Conservation (phyloP, 2,113 vertebrate species). For the Plectropomus leopardus region DNA sequence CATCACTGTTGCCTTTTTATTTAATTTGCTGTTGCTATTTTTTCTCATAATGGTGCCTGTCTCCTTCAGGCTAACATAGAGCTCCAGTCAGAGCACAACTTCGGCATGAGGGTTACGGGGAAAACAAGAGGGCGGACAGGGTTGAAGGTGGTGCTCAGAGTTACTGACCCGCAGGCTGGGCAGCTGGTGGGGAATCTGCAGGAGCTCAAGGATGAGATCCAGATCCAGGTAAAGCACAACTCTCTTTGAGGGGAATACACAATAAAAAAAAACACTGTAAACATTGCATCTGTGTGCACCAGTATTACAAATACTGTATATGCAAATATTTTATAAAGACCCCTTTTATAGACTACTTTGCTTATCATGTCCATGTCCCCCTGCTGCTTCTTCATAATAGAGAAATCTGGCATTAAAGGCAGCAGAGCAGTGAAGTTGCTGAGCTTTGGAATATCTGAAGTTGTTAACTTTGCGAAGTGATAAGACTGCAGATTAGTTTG, state of each 20-base stretch:
- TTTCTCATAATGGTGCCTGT: conserved; percentile 37
- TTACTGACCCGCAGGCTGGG: conserved; percentile 83
- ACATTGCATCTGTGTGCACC: not conserved
- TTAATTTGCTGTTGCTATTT: conserved; percentile 68
- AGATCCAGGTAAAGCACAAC: conserved; percentile 89
- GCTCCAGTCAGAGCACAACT: conserved; percentile 90
- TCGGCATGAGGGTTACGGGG: conserved; percentile 92
- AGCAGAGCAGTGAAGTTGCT: conserved; percentile 35
- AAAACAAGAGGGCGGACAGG: conserved; percentile 90
- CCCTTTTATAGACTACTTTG: conserved; percentile 1
- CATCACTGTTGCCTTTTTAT: conserved; percentile 52
- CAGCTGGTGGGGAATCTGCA: conserved; percentile 85
- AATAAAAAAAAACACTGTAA: not conserved
- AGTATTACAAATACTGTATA: not conserved
- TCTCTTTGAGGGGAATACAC: too few species aligned
- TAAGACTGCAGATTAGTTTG: conserved; percentile 66
- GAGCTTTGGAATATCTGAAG: conserved; percentile 43
- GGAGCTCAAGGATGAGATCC: conserved; percentile 93
- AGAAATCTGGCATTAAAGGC: conserved; percentile 32
- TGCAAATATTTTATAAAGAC: conserved; percentile 23
- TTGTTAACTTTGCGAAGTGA: conserved; percentile 54
- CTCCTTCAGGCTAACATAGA: conserved; percentile 87
- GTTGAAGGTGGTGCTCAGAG: conserved; percentile 89
- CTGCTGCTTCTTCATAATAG: conserved; percentile 26
- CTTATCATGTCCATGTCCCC: conserved; percentile 9